These are phyloP conservation scores for Malachius bipustulatus DNA, from an alignment of 2,888 invertebrate species.

Conservation along the genomic window DNA sequence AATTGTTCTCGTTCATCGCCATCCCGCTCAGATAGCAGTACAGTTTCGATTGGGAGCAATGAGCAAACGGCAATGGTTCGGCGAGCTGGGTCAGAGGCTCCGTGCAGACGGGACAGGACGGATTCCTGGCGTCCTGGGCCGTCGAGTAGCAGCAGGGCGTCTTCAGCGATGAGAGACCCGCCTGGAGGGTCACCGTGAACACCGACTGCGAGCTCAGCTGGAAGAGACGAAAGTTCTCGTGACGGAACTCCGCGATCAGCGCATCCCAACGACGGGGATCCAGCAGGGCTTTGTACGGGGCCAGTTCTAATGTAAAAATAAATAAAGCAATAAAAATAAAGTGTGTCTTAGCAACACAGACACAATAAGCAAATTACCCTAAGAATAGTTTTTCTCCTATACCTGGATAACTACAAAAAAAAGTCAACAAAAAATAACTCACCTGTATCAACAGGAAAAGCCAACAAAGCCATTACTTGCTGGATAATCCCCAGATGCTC, in stretches of 20 bases:
- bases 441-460: conserved; percentile 78
- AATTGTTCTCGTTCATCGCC: conserved; percentile 93
- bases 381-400: conserved; percentile 8
- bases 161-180: conserved; percentile 89
- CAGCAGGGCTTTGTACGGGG: conserved; percentile 59
- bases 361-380: conserved; percentile 10
- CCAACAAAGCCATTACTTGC: conserved; percentile 90
- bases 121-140: conserved; percentile 52
- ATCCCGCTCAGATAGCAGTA: conserved; percentile 85
- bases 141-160: conserved; percentile 75
- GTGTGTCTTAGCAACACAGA: neutral
- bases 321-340: conserved; percentile 9
- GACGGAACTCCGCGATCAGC: conserved; percentile 80
- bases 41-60: conserved; percentile 90
- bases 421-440: too few relatives aligned
- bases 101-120: conserved; percentile 88
- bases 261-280: conserved; percentile 64
- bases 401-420: too few relatives aligned
- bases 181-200: conserved; percentile 83
- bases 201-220: conserved; percentile 86
- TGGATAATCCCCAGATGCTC: conserved; percentile 80
- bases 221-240: conserved; percentile 88
- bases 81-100: conserved; percentile 80
- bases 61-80: conserved; percentile 79
- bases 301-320: conserved; percentile 44